Evolutionary conservation across 2,113 vertebrate genomes (phyloP), one percentile per base, ranked within the genome.

Genomic region (Silurus asotus): DNA sequence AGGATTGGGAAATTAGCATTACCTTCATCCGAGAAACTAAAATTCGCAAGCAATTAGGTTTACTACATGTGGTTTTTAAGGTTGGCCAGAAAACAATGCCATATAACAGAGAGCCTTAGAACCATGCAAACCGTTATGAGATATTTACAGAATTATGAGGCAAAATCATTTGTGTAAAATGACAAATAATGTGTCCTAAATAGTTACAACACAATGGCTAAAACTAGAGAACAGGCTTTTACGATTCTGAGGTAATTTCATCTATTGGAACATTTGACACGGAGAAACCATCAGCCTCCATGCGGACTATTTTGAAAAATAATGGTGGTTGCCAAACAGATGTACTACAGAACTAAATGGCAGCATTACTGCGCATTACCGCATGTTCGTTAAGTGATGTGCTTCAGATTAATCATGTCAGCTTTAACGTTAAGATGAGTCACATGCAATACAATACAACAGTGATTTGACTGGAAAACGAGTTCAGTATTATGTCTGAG

Each of bases 71-170:
- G 61, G 56, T 77, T 75, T 86, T 69, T 58, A 88, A 37, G 45
- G 48, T 69, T 86, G 62, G 78, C 77, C 48, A 64, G 65, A 48
- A 84, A 85, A 37, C 67, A 62, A n/a, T 59, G 5, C 45, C 17
- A 67, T 69, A 65, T 75, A 23, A 51, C 23, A 17, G 49, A 84
- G 48, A 20, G 81, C 82, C 77, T 84, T 48, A 83, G 65, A 87
- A 88, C 81, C 70, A 84, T 62, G 78, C 81, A 37, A 55, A 74
- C 20, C 56, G 69, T 91, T 88, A 89, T 87, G 64, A 76, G 86
- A 48, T 82, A 65, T 59, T 88, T 87, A 83, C 55, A 80, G 77
- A 72, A 88, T 88, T 80, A 89, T 49, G 49, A 86, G 82, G 37
- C 65, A 25, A 55, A 76, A 48, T 75, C 58, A 72, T 85, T 86